Evolutionary conservation across 2,113 vertebrate species (phyloP), one percentile per base, ranked within the genome.

Genomic region (Archilochus colubris): DNA sequence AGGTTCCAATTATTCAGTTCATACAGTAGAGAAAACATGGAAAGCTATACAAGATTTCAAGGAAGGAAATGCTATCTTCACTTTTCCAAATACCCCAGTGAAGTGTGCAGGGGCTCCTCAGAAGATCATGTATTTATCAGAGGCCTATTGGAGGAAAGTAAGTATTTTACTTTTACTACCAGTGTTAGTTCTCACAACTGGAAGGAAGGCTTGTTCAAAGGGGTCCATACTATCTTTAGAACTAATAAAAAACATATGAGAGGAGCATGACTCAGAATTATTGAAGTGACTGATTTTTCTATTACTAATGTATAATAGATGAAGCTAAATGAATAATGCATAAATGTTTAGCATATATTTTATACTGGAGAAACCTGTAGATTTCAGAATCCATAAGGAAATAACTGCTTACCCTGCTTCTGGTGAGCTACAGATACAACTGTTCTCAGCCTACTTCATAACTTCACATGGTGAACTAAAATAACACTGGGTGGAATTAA

Each of bases 71-170:
- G 99, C 99, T 55, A 93, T 99, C 69, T 99, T 99, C 82, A 98
- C 98, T 33, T 99, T 99, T 93, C 99, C 99, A 72, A 99, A 99
- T 76, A 99, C 99, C 14, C 99, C 99, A 0, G 96, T 99, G 63
- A 99, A 99, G 96, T 99, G 99, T 95, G 99, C 98, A 11, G 99
- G 99, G 25, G 99, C 99, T 4, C 99, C 99, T 31, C 99, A 99
- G 96, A 99, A 99, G 97, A 99, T 99, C 89, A 99, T 99, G 99
- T 99, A 99, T 94, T 98, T 99, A 38, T 96, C 99, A 1, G 99
- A 99, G 14, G 98, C 98, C 13, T 99, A 97, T 92, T 95, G 99
- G 68, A 98, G 98, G 97, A 99, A 99, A 98, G 99, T 99, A 96
- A 38, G 90, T 90, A 5, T 87, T 82, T 75, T 48, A 31, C 20